A percentile compares a stretch with the other conserved stretches of the same genome.
Conservation (phyloP, 2,888 invertebrate genomes). For the Villa cingulata region DNA sequence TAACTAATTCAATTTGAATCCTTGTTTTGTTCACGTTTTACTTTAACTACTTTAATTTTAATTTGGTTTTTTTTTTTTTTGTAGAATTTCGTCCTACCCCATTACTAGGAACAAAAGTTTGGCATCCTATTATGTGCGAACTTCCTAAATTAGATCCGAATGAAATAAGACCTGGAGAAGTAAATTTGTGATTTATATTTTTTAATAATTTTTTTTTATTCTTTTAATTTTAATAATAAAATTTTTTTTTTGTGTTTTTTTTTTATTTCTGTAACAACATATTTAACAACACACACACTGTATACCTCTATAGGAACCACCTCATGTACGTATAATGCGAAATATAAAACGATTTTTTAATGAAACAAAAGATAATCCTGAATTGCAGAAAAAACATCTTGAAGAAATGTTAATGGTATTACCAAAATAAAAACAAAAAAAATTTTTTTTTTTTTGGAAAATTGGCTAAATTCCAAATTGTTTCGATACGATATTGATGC, state of each 20-base stretch:
- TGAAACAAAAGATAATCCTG: conserved; percentile 32
- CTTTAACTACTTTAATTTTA: too few species aligned
- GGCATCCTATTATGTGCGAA: conserved; percentile 53
- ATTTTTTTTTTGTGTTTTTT: conserved; percentile 5
- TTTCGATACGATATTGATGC: too few species aligned
- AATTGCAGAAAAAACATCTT: conserved; percentile 29
- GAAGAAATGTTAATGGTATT: conserved; percentile 35
- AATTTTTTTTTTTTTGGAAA: too few species aligned
- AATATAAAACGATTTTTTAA: conserved; percentile 40
- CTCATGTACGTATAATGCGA: conserved; percentile 47
- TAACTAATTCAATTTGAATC: too few species aligned
- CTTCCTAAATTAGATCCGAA: conserved; percentile 37
- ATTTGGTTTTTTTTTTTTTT: conserved; percentile 11
- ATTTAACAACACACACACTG: too few species aligned
- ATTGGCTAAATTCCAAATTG: too few species aligned
- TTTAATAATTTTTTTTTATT: conserved; percentile 13
- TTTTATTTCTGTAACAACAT: not conserved
- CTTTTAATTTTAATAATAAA: conserved; percentile 2
- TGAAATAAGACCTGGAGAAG: conserved; percentile 31
- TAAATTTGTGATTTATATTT: too few species aligned
- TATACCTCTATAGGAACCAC: conserved; percentile 37
- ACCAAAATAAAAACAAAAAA: conserved; percentile 18
- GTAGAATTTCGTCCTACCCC: conserved; percentile 41
- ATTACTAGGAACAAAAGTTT: conserved; percentile 42
- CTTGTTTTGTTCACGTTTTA: too few species aligned